Percentiles rank a stretch among this genome's conserved stretches.
Conservation (phyloP, 2,797 vertebrate species). For the Moxostoma hubbsi region DNA sequence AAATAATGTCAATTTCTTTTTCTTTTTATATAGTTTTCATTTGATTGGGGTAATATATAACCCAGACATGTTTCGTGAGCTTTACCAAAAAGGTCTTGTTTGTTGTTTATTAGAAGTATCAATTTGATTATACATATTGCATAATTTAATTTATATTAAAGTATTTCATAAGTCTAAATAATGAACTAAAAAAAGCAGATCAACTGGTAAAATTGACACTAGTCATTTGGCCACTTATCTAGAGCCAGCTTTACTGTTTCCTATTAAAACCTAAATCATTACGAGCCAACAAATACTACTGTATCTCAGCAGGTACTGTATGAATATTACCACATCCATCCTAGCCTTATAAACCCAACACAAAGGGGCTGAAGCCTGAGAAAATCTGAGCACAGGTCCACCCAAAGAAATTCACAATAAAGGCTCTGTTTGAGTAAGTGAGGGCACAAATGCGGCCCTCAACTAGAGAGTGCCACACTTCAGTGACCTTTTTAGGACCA, state of each 20-base stretch:
- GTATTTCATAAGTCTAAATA: too few relatives aligned
- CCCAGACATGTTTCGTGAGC: too few relatives aligned
- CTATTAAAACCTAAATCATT: not conserved
- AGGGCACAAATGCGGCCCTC: conserved; percentile 37
- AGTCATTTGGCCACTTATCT: not conserved
- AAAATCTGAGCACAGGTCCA: conserved; percentile 21
- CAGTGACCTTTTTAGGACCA: conserved; percentile 37
- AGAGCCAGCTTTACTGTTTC: not conserved
- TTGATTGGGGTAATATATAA: too few relatives aligned
- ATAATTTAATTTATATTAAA: too few relatives aligned
- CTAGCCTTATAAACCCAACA: conserved; percentile 22
- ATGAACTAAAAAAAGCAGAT: not conserved
- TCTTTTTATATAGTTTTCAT: too few relatives aligned
- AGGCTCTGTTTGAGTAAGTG: conserved; percentile 35
- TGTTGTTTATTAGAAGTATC: too few relatives aligned
- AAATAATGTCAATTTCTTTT: too few relatives aligned
- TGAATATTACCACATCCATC: not conserved
- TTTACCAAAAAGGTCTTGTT: too few relatives aligned
- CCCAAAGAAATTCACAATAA: conserved; percentile 30
- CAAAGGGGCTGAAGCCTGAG: not conserved
- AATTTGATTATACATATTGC: too few relatives aligned
- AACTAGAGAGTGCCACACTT: conserved; percentile 2
- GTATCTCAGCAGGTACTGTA: not conserved
- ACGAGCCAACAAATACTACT: conserved; percentile 4
- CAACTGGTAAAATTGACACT: not conserved